These are phyloP conservation scores for Lindbergichthys nudifrons DNA, from an alignment of 2,797 vertebrate genomes.

Conservation along the genomic window DNA sequence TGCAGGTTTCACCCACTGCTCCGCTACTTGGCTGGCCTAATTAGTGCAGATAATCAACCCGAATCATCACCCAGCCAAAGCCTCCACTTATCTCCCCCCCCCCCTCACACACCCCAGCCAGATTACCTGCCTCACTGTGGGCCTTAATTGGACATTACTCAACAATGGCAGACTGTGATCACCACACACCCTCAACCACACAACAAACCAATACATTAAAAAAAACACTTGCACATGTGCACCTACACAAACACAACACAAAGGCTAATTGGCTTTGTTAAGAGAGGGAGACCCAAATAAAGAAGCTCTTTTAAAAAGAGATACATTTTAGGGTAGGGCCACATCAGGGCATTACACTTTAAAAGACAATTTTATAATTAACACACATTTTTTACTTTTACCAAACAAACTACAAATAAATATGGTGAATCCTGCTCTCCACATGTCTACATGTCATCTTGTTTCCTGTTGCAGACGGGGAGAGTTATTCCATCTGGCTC, in stretches of 20 bases:
- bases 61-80: slow-evolving; percentile 79
- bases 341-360: background rate
- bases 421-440: slow-evolving; percentile 14
- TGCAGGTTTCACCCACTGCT: slow-evolving; percentile 69
- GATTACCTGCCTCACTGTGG: slow-evolving; percentile 74
- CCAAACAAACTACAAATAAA: background rate
- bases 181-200: slow-evolving; percentile 19
- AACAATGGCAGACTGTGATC: slow-evolving; percentile 73
- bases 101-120: slow-evolving; percentile 46
- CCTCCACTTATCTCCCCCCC: slow-evolving; percentile 53
- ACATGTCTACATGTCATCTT: slow-evolving; percentile 26
- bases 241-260: slow-evolving; percentile 13
- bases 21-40: slow-evolving; percentile 71
- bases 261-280: slow-evolving; percentile 39
- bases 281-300: background rate
- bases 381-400: background rate
- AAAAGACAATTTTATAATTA: background rate
- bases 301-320: background rate
- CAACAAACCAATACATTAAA: background rate
- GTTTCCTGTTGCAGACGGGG: slow-evolving; percentile 36
- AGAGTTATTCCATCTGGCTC: slow-evolving; percentile 55
- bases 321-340: background rate
- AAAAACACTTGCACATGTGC: slow-evolving; percentile 7
- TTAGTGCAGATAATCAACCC: slow-evolving; percentile 82
- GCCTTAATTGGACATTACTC: slow-evolving; percentile 78